Conservation (phyloP, 92 coral and sea anemone species). For the Epizoanthus stellaris region DNA sequence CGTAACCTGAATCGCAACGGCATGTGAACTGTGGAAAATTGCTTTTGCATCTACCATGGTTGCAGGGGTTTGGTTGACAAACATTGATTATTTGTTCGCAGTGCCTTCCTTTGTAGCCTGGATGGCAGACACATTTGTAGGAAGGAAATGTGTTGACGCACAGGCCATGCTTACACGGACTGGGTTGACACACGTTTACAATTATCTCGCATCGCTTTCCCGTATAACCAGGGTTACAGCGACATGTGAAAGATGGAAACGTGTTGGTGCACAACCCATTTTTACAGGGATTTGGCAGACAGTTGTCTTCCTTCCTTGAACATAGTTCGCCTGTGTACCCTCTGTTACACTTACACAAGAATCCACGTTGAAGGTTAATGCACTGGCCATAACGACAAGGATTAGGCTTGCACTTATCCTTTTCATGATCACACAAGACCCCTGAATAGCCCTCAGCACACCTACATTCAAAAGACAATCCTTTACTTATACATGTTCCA, state of each 20-base stretch:
- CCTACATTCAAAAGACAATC: slow-evolving; percentile 37
- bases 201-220: slow-evolving; percentile 69
- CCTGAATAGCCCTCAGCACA: slow-evolving; percentile 66
- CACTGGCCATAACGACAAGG: slow-evolving; percentile 68
- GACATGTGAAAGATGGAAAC: slow-evolving; percentile 58
- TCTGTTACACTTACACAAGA: slow-evolving; percentile 62
- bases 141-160: slow-evolving; percentile 51
- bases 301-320: slow-evolving; percentile 52
- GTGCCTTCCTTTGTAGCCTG: slow-evolving; percentile 66
- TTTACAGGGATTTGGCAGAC: slow-evolving; percentile 67
- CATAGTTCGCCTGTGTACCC: slow-evolving; percentile 82
- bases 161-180: slow-evolving; percentile 78
- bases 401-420: slow-evolving; percentile 44
- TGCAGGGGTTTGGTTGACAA: slow-evolving; percentile 71
- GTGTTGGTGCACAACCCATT: slow-evolving; percentile 66
- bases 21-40: slow-evolving; percentile 60
- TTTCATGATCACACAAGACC: slow-evolving; percentile 31
- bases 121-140: slow-evolving; percentile 70
- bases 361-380: slow-evolving; percentile 3
- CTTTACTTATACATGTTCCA: slow-evolving; percentile 36
- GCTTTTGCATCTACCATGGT: slow-evolving; percentile 70
- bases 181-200: slow-evolving; percentile 62
- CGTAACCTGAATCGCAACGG: slow-evolving; percentile 72
- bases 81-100: slow-evolving; percentile 66
- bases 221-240: slow-evolving; percentile 75